Evolutionary conservation across 2,888 invertebrate genomes (phyloP).

Genomic region (Watsonalla cultraria): DNA sequence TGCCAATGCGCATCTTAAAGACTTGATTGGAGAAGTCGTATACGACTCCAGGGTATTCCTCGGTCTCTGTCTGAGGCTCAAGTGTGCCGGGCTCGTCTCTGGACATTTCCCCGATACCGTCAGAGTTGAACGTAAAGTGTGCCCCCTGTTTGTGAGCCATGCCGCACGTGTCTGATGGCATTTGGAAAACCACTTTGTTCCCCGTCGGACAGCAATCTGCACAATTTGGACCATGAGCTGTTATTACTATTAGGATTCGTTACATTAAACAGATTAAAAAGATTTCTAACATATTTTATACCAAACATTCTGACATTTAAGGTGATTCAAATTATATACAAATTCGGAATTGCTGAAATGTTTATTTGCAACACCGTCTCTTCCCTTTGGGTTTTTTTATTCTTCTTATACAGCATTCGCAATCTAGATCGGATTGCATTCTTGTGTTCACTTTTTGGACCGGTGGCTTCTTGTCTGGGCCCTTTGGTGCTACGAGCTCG

Average conservation of each 20-base stretch:
- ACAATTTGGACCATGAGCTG: slow-evolving; percentile 46
- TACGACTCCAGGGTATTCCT: slow-evolving; percentile 55
- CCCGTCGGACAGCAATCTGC: slow-evolving; percentile 74
- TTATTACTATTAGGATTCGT: slow-evolving; percentile 5
- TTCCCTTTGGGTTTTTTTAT: slow-evolving; percentile 38
- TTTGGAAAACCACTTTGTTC: slow-evolving; percentile 70
- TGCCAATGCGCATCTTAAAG: slow-evolving; percentile 62
- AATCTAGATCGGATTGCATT: slow-evolving; percentile 59
- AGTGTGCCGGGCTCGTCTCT: slow-evolving; percentile 62
- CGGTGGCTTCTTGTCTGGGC: slow-evolving; percentile 75
- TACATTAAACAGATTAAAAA: slow-evolving; percentile 8
- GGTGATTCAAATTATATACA: background rate
- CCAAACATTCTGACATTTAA: slow-evolving; percentile 1
- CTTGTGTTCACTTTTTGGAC: slow-evolving; percentile 51
- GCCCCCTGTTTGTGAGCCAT: slow-evolving; percentile 62
- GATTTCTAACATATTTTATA: background rate
- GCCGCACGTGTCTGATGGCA: slow-evolving; percentile 60
- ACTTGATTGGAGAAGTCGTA: slow-evolving; percentile 60
- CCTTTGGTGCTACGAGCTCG: slow-evolving; percentile 83
- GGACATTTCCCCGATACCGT: slow-evolving; percentile 60
- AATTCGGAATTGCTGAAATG: background rate
- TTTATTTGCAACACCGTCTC: slow-evolving; percentile 16
- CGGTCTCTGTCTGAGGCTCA: slow-evolving; percentile 33
- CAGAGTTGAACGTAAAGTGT: slow-evolving; percentile 61
- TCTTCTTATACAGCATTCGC: slow-evolving; percentile 48